These are phyloP conservation scores for Achlya flavicornis DNA, from an alignment of 2,888 invertebrate species.

Conservation along the genomic window DNA sequence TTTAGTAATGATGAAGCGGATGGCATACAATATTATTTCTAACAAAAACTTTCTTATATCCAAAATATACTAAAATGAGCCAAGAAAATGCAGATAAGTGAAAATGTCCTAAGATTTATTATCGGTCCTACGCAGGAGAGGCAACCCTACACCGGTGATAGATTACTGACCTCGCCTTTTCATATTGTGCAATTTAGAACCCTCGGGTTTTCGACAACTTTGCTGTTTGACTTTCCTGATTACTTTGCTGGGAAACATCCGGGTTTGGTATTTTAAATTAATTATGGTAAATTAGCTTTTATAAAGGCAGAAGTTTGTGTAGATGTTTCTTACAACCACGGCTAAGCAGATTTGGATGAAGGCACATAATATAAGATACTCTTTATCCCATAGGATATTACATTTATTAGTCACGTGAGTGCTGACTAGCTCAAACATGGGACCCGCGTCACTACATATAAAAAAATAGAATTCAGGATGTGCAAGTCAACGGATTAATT, in stretches of 20 bases:
- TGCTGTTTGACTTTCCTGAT: constrained; percentile 7
- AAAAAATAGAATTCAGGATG: too few relatives aligned
- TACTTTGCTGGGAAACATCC: neutral
- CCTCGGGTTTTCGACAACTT: constrained; percentile 3
- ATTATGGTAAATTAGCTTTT: neutral
- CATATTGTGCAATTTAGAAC: constrained; percentile 12
- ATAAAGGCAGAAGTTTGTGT: neutral
- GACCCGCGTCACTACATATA: too few relatives aligned
- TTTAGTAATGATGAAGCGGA: neutral
- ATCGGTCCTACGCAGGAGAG: neutral
- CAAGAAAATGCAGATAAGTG: neutral
- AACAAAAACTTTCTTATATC: too few relatives aligned
- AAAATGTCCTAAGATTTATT: constrained; percentile 6
- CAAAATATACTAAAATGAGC: neutral
- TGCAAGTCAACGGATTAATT: too few relatives aligned
- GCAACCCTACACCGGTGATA: constrained; percentile 11
- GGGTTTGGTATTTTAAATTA: neutral
- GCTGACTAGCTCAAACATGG: too few relatives aligned
- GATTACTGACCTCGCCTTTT: constrained; percentile 12
- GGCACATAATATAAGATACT: too few relatives aligned
- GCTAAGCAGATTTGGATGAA: too few relatives aligned
- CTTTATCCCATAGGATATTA: too few relatives aligned
- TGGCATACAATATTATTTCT: neutral
- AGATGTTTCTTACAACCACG: neutral
- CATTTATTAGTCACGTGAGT: too few relatives aligned